Evolutionary conservation across 2,797 vertebrate genomes (phyloP), one percentile per base, ranked within the genome.

Genomic region (Urosaurus nigricauda): DNA sequence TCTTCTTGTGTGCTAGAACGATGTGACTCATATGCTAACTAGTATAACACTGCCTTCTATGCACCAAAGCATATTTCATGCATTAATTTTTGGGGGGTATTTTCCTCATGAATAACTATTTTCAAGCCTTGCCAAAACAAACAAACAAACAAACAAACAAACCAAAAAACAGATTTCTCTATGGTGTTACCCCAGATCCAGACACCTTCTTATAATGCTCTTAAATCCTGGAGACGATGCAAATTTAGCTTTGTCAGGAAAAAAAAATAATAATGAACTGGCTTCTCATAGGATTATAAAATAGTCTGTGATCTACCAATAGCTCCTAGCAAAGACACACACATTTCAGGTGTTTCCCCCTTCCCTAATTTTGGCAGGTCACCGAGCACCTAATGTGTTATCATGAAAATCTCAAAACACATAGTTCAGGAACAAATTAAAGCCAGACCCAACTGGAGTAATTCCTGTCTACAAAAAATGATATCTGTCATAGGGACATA

Each of bases 351-450:
- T 89, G 68, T 37, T 3, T 85, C 43, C 21, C 14, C 14, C 17
- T 14, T 0, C 1, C 1, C 1, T 24, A 21, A 26, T 51, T 14
- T 73, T 83, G 83, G 83, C 73, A 65, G 81, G 32, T 40, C 71
- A 63, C 43, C 5, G 43, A 83, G 73, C 56, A 65, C n/a, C 78
- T 53, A 37, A 35, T 79, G n/a, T 35, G 14, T 65, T 63, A 88
- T 77, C 79, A 68, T 9, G 32, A 47, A 83, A 84, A 84, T 68
- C 80, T 51, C 43, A 65, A 56, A 53, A 65, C 81, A 56, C 3
- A n/a, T 81, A 21, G 60, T 84, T 84, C n/a, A 0, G 32, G 47
- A 78, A 21, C 43, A 70, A 78, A 83, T 84, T 88, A 78, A 83
- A 78, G 56, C 17, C 81, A 83, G 81, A 53, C 47, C 40, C 60